A percentile compares a stretch with the other conserved stretches of the same genome.
These are phyloP conservation scores for Drosophila pullipes DNA, from an alignment of 2,888 invertebrate species.

Conservation along the genomic window DNA sequence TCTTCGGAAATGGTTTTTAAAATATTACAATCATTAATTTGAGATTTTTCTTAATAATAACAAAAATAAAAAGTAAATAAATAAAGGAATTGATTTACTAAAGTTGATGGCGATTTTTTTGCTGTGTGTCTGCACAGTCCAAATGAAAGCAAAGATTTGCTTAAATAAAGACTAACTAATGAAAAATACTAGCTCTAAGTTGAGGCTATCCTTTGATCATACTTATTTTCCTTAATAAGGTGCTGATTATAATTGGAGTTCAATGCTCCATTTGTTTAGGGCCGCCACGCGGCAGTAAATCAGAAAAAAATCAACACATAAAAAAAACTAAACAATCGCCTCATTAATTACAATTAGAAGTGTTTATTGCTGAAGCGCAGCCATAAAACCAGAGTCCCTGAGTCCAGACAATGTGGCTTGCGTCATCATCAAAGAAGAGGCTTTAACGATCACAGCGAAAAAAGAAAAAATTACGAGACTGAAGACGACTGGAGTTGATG, in stretches of 20 bases:
- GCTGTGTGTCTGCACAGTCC: neutral
- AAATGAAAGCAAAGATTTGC: neutral
- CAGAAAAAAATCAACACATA: constrained; percentile 72
- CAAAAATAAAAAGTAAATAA: too few relatives aligned
- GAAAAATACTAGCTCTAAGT: constrained; percentile 6
- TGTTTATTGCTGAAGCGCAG: constrained; percentile 76
- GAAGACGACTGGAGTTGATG: constrained; percentile 42
- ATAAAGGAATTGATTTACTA: neutral
- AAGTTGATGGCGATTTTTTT: neutral
- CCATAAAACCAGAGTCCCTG: constrained; percentile 60
- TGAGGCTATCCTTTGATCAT: neutral
- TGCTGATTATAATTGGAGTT: constrained; percentile 45
- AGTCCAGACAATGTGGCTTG: constrained; percentile 52
- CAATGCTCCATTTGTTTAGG: constrained; percentile 64
- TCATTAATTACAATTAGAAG: constrained; percentile 82
- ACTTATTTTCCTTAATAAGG: constrained; percentile 17
- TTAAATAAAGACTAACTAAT: neutral
- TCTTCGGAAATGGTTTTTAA: neutral
- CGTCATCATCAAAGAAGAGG: constrained; percentile 73
- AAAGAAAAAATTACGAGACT: constrained; percentile 1
- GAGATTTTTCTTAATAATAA: neutral
- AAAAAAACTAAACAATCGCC: constrained; percentile 76
- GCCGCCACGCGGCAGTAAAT: constrained; percentile 50
- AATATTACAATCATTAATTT: too few relatives aligned
- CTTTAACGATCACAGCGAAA: constrained; percentile 64